Evolutionary conservation across 2,113 vertebrate species (phyloP).

Genomic region (Cephalopholis sonnerati): DNA sequence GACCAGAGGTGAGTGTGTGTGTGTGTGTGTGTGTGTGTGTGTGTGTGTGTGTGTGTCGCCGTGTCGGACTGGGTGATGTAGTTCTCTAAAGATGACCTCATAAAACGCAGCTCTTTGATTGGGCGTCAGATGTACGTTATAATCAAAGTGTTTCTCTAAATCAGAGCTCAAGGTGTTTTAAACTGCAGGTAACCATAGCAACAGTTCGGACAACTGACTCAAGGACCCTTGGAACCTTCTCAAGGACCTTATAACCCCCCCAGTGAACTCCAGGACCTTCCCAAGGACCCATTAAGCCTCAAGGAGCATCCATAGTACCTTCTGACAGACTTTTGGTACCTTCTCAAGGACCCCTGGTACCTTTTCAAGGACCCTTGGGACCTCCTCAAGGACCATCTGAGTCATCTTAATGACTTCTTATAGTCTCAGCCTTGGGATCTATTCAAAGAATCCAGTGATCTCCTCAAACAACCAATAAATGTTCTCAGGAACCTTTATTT

Average conservation of each 20-base stretch:
- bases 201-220: not conserved
- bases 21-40: not conserved
- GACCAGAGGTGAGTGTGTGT: slow-evolving; percentile 71
- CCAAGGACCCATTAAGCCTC: not conserved
- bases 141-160: not conserved
- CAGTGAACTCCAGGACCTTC: not conserved
- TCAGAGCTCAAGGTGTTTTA: not conserved
- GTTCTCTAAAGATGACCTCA: slow-evolving; percentile 33
- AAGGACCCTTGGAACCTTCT: slow-evolving; percentile 5
- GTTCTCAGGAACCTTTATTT: too few relatives aligned
- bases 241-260: not conserved
- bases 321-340: not conserved
- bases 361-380: not conserved
- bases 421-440: too few relatives aligned
- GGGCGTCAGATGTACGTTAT: slow-evolving; percentile 4
- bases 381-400: too few relatives aligned
- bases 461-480: too few relatives aligned
- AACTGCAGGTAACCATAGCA: slow-evolving; percentile 38
- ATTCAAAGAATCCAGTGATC: too few relatives aligned
- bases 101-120: slow-evolving; percentile 37
- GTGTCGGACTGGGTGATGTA: not conserved
- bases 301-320: not conserved
- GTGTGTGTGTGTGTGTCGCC: not conserved
- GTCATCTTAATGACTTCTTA: too few relatives aligned
- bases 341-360: not conserved